Conservation (phyloP, 2,888 invertebrate genomes). For the Torymus tubicola region DNA sequence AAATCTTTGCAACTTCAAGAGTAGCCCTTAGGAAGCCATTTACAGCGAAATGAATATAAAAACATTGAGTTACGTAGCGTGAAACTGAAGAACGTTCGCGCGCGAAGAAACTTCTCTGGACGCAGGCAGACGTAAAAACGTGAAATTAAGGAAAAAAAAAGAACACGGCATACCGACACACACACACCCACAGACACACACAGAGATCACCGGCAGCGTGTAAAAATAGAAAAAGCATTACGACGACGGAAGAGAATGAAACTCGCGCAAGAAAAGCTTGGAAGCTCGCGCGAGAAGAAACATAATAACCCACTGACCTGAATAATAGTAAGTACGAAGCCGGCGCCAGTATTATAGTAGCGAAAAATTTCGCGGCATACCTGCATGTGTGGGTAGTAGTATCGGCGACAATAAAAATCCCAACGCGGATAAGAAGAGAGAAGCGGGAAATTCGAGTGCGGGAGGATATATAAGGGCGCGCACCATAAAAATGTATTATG, state of each 20-base stretch:
- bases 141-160: background rate
- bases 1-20: too few species aligned
- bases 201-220: background rate
- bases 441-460: background rate
- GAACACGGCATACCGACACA: background rate
- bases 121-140: background rate
- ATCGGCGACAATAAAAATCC: constrained; percentile 16
- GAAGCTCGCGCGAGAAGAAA: background rate
- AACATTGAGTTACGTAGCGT: too few species aligned
- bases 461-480: background rate
- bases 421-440: constrained; percentile 15
- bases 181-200: background rate
- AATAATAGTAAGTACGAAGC: too few species aligned
- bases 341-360: too few species aligned
- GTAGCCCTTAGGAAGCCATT: too few species aligned
- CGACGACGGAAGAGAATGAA: constrained; percentile 7
- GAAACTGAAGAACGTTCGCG: background rate
- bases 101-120: background rate
- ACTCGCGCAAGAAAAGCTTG: too few species aligned
- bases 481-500: constrained; percentile 25
- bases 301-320: constrained; percentile 24
- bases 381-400: background rate
- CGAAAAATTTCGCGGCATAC: too few species aligned
- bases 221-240: constrained; percentile 16
- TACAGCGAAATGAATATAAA: too few species aligned